Evolutionary conservation across 2,888 invertebrate genomes (phyloP), one percentile per base, ranked within the genome.

Genomic region (Xestoiulus laeticollis): DNA sequence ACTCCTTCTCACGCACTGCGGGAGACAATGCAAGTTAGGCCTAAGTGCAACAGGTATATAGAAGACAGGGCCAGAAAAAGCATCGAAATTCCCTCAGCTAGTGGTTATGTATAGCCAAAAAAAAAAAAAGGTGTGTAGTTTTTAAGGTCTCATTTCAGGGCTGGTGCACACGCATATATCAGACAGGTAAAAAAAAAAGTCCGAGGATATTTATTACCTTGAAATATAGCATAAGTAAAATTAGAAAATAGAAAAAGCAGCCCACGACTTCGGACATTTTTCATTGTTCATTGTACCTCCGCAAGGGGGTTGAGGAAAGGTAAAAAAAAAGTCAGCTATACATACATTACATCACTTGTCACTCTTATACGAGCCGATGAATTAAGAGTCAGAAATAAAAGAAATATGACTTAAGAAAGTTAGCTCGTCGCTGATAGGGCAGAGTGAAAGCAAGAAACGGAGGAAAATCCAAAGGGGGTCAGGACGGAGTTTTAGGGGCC

Each of bases 221-320:
- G 78, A 78, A 78, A 78, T 78, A 78, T 78, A 78, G 78, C 78
- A 78, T 78, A 78, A 78, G 78, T 78, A 78, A 78, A 78, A 78
- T 78, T 78, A 78, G 78, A 78, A 78, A 30, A 78, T 78, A 30
- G 78, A 78, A 78, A 68, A 68, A 59, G 68, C 68, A 10, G 68
- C 78, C 78, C 78, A 78, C 78, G 78, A 78, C 78, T 78, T 78
- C 78, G 78, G 78, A 78, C 78, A 78, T 78, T 78, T 78, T 26
- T 78, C 78, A 78, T 78, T 78, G 78, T 78, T 78, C 78, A 78
- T 78, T 78, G 78, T 78, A 78, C 78, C 78, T 30, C 78, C 12
- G 30, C 30, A 30, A 78, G 78, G 78, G 78, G 30, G 78, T 78
- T 78, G 78, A 30, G 78, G 78, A 78, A 30, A 26, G 78, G 78